A percentile compares a stretch with the other conserved stretches of the same genome.
phyloP scores from a whole-genome alignment of 2,888 invertebrate genomes.

The Drosophila multiciliata region DNA sequence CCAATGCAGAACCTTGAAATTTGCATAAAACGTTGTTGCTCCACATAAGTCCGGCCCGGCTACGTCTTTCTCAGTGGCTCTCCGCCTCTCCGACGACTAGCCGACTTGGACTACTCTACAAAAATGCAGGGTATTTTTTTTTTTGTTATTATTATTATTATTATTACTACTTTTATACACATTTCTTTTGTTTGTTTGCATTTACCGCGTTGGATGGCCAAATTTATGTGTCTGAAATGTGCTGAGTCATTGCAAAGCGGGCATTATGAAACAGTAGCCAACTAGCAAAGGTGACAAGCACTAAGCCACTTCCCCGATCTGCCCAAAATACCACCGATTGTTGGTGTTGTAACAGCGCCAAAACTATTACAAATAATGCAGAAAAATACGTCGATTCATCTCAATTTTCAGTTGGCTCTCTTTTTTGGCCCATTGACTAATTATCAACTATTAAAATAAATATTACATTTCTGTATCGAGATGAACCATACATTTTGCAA shows the following conservation, averaged over 20 bases:
- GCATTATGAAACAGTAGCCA: constrained; percentile 29
- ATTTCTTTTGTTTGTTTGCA: background rate
- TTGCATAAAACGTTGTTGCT: constrained; percentile 72
- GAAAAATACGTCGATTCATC: background rate
- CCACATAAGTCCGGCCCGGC: constrained; percentile 62
- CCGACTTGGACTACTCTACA: constrained; percentile 18
- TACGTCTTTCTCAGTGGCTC: constrained; percentile 22
- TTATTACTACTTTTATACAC: background rate
- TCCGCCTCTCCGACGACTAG: constrained; percentile 3
- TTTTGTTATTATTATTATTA: background rate
- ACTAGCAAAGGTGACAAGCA: constrained; percentile 39
- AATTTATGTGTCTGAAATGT: constrained; percentile 16
- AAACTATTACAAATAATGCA: background rate
- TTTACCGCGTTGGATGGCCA: constrained; percentile 13
- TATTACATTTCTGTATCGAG: background rate
- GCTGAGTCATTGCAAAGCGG: constrained; percentile 31
- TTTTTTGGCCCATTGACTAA: background rate
- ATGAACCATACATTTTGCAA: background rate
- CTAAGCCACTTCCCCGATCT: constrained; percentile 13
- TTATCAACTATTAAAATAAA: too few relatives aligned
- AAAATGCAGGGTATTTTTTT: background rate
- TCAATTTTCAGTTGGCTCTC: background rate
- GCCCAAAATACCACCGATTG: constrained; percentile 1
- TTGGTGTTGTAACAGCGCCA: constrained; percentile 17
- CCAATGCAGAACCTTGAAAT: constrained; percentile 77